Evolutionary conservation across 2,888 invertebrate species (phyloP).

Genomic region (Malthinus seriepunctatus): DNA sequence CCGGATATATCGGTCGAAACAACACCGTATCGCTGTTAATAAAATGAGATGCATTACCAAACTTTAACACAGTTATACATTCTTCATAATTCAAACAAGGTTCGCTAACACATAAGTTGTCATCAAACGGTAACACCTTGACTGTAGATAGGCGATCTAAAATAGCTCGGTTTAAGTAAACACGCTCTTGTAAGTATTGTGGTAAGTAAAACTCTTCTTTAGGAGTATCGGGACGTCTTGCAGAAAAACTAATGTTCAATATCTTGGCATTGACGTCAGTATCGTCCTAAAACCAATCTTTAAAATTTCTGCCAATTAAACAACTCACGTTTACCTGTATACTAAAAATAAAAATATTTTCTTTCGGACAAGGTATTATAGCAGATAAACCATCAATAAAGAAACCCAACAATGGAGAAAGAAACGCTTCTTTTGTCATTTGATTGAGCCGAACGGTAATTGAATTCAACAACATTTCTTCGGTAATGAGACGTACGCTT

Average conservation of each 20-base stretch:
- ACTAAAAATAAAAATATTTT: conserved; percentile 91
- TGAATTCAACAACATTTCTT: conserved; percentile 92
- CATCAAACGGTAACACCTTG: conserved; percentile 92
- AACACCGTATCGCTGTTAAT: conserved; percentile 86
- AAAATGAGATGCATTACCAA: conserved; percentile 91
- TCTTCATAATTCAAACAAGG: conserved; percentile 94
- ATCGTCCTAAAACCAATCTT: conserved; percentile 67
- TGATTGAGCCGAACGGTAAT: conserved; percentile 91
- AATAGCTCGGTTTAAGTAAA: conserved; percentile 90
- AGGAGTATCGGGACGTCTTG: conserved; percentile 78
- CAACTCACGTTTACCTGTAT: conserved; percentile 59
- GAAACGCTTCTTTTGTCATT: conserved; percentile 90
- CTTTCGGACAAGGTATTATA: conserved; percentile 88
- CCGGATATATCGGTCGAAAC: conserved; percentile 93
- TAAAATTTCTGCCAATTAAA: neutral
- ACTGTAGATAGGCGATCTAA: conserved; percentile 87
- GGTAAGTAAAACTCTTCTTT: conserved; percentile 81
- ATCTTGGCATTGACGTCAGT: conserved; percentile 86
- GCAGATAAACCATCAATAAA: conserved; percentile 91
- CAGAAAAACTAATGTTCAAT: conserved; percentile 92
- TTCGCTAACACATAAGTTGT: conserved; percentile 93
- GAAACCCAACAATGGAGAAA: conserved; percentile 84
- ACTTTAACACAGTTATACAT: conserved; percentile 88
- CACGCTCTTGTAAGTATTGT: conserved; percentile 87
- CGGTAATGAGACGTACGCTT: conserved; percentile 86